These are phyloP conservation scores for Sisyra nigra DNA, from an alignment of 2,888 invertebrate species.

Conservation along the genomic window DNA sequence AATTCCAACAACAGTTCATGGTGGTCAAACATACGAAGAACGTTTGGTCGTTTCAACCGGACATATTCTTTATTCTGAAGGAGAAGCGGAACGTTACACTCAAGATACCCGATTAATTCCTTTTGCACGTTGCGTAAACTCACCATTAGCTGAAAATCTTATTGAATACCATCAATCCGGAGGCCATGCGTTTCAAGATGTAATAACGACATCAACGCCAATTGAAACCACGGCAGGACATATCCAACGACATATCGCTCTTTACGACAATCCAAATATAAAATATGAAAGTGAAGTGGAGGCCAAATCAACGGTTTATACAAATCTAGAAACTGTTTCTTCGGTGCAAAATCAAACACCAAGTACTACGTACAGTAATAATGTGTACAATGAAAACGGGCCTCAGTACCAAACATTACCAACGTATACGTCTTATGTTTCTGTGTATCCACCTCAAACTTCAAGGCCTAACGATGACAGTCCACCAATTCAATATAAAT, in stretches of 20 bases:
- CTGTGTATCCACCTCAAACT: background rate
- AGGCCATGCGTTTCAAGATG: slow-evolving; percentile 5
- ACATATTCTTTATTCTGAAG: too few relatives aligned
- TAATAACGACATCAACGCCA: slow-evolving; percentile 17
- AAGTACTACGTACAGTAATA: slow-evolving; percentile 1
- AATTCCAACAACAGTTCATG: too few relatives aligned
- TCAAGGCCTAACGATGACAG: slow-evolving; percentile 24
- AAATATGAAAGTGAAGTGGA: slow-evolving; percentile 12
- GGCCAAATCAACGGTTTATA: slow-evolving; percentile 31
- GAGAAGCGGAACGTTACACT: too few relatives aligned
- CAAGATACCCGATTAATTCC: too few relatives aligned
- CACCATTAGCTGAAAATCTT: slow-evolving; percentile 12
- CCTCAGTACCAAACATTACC: slow-evolving; percentile 9
- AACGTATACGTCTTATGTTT: slow-evolving; percentile 8
- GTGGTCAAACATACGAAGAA: too few relatives aligned
- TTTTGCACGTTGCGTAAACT: slow-evolving; percentile 11
- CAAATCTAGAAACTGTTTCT: slow-evolving; percentile 46
- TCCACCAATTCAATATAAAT: slow-evolving; percentile 41
- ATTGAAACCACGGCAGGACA: slow-evolving; percentile 26
- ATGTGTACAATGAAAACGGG: slow-evolving; percentile 9
- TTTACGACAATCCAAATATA: slow-evolving; percentile 13
- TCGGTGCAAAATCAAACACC: slow-evolving; percentile 19
- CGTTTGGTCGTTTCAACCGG: too few relatives aligned
- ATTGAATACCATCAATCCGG: slow-evolving; percentile 10
- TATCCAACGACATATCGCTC: slow-evolving; percentile 24